A percentile compares a stretch with the other conserved stretches of the same genome.
Conservation (phyloP, 1,140 invertebrate genomes). For the Papilio glaucus region DNA sequence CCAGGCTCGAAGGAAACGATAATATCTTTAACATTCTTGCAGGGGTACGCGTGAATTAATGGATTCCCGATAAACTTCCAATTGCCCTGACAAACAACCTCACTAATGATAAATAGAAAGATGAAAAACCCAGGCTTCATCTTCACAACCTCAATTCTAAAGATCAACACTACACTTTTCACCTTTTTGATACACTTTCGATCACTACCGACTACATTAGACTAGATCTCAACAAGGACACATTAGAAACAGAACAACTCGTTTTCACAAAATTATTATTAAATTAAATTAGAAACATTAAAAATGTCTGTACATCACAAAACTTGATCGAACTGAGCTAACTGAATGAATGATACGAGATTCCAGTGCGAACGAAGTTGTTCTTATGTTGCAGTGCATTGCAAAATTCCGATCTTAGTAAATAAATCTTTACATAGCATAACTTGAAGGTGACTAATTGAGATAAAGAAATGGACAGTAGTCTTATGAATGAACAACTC, state of each 20-base stretch:
- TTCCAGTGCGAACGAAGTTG: background rate
- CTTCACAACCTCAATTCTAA: background rate
- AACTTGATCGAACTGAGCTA: slow-evolving; percentile 7
- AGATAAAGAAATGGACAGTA: too few relatives aligned
- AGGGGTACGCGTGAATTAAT: slow-evolving; percentile 28
- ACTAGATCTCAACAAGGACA: background rate
- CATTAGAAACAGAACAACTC: background rate
- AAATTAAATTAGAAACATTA: slow-evolving; percentile 5
- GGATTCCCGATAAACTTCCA: slow-evolving; percentile 25
- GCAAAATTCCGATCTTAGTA: background rate
- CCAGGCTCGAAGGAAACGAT: slow-evolving; percentile 27
- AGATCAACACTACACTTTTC: background rate
- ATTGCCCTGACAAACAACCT: slow-evolving; percentile 27
- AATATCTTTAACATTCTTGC: slow-evolving; percentile 27
- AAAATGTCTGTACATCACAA: background rate
- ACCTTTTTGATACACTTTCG: background rate
- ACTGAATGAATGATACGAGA: slow-evolving; percentile 23
- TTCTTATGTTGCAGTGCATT: slow-evolving; percentile 2
- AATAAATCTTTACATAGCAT: background rate
- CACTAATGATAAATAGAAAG: background rate
- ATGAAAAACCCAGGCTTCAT: slow-evolving; percentile 3
- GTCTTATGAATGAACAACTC: background rate
- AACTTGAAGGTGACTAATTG: too few relatives aligned
- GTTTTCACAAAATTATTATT: background rate
- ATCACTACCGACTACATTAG: slow-evolving; percentile 9